phyloP scores from a whole-genome alignment of 2,113 vertebrate genomes.

The Upupa epops region DNA sequence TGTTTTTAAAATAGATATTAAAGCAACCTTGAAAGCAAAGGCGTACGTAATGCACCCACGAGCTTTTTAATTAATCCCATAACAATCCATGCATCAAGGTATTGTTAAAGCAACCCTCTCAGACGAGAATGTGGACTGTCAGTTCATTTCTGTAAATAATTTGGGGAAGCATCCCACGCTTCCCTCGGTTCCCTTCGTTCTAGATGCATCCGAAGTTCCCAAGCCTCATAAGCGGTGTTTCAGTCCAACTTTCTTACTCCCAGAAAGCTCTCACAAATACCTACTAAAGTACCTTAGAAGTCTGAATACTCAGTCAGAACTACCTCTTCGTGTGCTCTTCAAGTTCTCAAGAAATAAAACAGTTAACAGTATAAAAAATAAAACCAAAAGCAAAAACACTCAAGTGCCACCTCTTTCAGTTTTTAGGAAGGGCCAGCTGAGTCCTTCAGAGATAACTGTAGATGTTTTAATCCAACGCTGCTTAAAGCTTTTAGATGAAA shows the following conservation, averaged over 20 bases:
- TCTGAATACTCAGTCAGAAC: not conserved
- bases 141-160: not conserved
- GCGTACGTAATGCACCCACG: rapidly evolving
- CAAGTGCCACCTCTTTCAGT: not conserved
- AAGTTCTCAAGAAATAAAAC: not conserved
- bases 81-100: not conserved
- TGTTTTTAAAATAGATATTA: not conserved
- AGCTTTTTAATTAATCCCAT: not conserved
- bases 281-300: not conserved
- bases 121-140: not conserved
- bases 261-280: not conserved
- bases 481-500: not conserved
- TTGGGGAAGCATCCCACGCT: not conserved
- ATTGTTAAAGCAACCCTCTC: not conserved
- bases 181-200: not conserved
- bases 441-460: not conserved
- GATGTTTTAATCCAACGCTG: not conserved
- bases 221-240: not conserved
- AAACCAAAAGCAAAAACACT: not conserved
- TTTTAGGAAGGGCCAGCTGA: not conserved
- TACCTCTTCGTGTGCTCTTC: not conserved
- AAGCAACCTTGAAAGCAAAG: not conserved
- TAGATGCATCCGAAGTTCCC: not conserved
- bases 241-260: not conserved
- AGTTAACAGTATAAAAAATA: not conserved